Base-by-base conservation (phyloP, 2,888 invertebrate genomes). In the Andrena trimmerana region DNA sequence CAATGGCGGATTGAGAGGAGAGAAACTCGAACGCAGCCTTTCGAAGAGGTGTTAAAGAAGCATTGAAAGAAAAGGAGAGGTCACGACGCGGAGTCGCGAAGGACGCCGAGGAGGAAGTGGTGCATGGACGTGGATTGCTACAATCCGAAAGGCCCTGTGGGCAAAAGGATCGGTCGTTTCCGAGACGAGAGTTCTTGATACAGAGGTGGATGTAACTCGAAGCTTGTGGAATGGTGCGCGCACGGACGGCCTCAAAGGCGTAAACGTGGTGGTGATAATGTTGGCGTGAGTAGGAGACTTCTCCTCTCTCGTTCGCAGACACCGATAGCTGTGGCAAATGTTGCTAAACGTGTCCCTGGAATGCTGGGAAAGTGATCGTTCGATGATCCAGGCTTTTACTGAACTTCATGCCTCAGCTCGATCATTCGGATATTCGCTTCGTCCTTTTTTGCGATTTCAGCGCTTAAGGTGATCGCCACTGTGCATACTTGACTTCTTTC, bases 321-420 rank as follows among this genome's bases (percentile, higher is more conserved):
- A 50, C 54, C 62, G 71, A 81, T 72, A 62, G 62, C 71, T 78
- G 81, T 68, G 84, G 85, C 78, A 88, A 89, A 83, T 83, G 83
- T 90, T 88, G 86, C 87, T 86, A 85, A 89, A 89, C 84, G 73
- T 42, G 42, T 79, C 82, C 75, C 62, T 85, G 89, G 89, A 86
- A 90, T 88, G 87, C 83, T 81, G 89, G 86, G 90, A 90, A 90
- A 90, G 90, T 89, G 86, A 90, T 90, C 76, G 71, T 69, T 69
- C 59, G 52, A 73, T 69, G 65, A 78, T 73, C 63, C 50, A 62
- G 6, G 42, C 81, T 68, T 73, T 74, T 73, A 67, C 67, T 31
- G 69, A 79, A 59, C 63, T 59, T 59, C 77, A 36, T 42, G 29
- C 69, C 63, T 65, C 68, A 52, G 59, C 20, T 7, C 20, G 24